Percentiles rank a stretch among this genome's conserved stretches.
Evolutionary conservation across 2,797 vertebrate genomes (phyloP).

Genomic region (Pipistrellus kuhlii): DNA sequence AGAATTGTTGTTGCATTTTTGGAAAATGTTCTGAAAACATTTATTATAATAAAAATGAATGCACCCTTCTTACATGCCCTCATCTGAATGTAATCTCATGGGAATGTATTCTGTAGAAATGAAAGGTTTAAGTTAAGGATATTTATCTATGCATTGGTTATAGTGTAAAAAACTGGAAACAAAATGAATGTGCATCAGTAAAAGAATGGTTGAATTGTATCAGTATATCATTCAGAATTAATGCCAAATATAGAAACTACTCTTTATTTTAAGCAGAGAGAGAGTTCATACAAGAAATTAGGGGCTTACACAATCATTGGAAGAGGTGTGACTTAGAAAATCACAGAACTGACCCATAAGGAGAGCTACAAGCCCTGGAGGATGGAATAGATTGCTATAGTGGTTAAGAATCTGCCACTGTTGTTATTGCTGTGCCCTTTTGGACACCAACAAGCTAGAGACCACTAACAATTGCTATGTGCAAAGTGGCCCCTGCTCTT

Average conservation of each 20-base stretch:
- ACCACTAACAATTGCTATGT: neutral
- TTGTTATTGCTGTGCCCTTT: neutral
- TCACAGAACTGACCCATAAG: neutral
- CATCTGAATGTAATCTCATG: neutral
- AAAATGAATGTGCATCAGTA: neutral
- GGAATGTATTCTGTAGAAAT: neutral
- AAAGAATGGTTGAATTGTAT: neutral
- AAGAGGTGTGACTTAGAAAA: neutral
- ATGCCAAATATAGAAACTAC: neutral
- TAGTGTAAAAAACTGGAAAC: neutral
- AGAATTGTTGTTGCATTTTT: neutral
- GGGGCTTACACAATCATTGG: neutral
- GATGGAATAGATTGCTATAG: no score
- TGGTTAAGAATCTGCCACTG: neutral
- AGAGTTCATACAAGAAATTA: neutral
- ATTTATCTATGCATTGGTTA: neutral
- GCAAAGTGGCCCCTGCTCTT: neutral
- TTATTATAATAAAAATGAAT: neutral
- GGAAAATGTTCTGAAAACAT: neutral
- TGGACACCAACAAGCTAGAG: neutral
- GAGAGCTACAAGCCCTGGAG: neutral
- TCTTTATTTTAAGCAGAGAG: neutral
- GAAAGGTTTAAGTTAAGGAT: neutral
- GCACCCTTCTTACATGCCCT: neutral
- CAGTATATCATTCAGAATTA: neutral